Evolutionary conservation across 2,113 vertebrate genomes (phyloP), one percentile per base, ranked within the genome.

Genomic region (Orientallactaga bullata): DNA sequence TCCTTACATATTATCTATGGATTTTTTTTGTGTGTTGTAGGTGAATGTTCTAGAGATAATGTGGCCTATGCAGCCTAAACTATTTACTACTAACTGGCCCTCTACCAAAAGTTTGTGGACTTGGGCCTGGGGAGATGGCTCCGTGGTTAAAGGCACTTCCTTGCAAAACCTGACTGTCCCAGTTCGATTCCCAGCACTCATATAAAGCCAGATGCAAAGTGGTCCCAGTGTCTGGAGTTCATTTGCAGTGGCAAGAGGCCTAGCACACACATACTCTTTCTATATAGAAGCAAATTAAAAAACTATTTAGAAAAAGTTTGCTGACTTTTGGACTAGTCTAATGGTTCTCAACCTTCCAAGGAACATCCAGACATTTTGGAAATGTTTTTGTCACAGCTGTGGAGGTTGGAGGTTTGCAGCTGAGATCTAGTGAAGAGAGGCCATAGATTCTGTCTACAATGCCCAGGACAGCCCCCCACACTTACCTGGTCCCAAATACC

Each of bases 401-500:
- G 55, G n/a, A 4, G 35, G 76, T 10, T 13, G 20, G 13, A n/a
- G 24, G n/a, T 15, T 32, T 69, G 32, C 51, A 66, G 78, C 32
- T 79, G 69, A 79, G 60, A 69, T 69, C 58, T 95, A 93, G n/a
- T 92, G 79, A 80, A 30, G n/a, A 82, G 42, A 81, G 2, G 51
- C 39, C 51, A 71, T 39, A 24, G 30, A 77, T 73, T 30, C 32
- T 77, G 26, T 12, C 47, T 68, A 60, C n/a, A 32, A 11, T 47
- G 35, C 32, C n/a, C 37, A 77, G 30, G 39, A 47, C 26, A 30
- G 65, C 11, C 68, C 58, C 47, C 26, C 63, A 47, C 35, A 28
- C 68, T 65, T 66, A 91, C 35, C 76, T 90, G 60, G 37, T 51
- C 18, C 65, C 47, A 69, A 47, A 81, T 24, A 23, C 69, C 74